Evolutionary conservation across 2,113 vertebrate species (phyloP).

Genomic region (Oreotragus oreotragus): DNA sequence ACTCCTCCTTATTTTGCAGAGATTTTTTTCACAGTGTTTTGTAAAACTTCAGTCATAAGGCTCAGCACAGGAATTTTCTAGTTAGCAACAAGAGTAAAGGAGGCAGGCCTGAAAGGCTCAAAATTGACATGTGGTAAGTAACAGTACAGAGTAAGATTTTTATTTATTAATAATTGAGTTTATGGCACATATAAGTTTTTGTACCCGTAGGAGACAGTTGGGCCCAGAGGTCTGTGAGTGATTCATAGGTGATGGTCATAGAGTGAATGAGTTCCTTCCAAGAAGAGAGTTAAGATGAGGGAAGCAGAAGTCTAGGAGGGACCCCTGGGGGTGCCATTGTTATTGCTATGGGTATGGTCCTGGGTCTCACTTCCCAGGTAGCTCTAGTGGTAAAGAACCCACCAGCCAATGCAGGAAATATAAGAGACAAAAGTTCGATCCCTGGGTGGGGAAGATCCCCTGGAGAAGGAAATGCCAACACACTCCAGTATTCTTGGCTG

Average conservation of each 20-base stretch:
- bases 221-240: not conserved
- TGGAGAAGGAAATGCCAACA: not conserved
- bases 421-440: not conserved
- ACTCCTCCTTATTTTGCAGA: not conserved
- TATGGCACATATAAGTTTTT: not conserved
- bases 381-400: not conserved
- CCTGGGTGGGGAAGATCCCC: not conserved
- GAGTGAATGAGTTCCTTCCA: not conserved
- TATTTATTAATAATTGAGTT: not conserved
- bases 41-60: not conserved
- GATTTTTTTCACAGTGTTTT: not conserved
- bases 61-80: not conserved
- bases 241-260: not conserved
- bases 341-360: not conserved
- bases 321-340: accelerated
- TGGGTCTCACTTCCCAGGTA: not conserved
- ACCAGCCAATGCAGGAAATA: not conserved
- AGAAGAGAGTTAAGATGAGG: not conserved
- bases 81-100: not conserved
- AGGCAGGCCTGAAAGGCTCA: not conserved
- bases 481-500: not conserved
- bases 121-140: not conserved
- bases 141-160: not conserved
- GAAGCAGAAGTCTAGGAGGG: not conserved
- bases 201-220: not conserved